Evolutionary conservation across 2,888 invertebrate species (phyloP), one percentile per base, ranked within the genome.

Genomic region (Parthenolecanium corni): DNA sequence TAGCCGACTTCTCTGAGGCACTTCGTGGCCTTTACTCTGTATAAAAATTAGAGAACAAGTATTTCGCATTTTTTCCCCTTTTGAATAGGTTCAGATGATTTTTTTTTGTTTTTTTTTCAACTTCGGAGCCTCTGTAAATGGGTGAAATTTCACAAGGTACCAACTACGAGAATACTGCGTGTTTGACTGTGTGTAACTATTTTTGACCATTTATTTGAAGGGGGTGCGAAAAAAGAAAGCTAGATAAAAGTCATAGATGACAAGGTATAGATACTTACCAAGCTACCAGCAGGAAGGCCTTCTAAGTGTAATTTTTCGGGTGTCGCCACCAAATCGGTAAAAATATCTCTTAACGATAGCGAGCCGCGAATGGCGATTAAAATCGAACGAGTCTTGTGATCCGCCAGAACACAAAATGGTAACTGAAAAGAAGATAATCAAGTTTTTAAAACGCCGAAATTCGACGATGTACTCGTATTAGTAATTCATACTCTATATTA

Each of bases 331-430:
- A 91, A 77, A 72, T 91, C 90, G 0, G 89, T 91, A 71, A 91
- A 83, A 57, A 90, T 81, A 74, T 93, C 93, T 68, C 89, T 78
- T 16, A 88, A 73, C 0, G 92, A 91, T 67, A 92, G 81, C 1
- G 91, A 89, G 2, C 93, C 93, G 63, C 93, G 78, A 62, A 93
- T 82, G 2, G 87, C 83, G 31, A 94, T 80, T 46, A 91, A 89
- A 64, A 93, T 84, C 68, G 83, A 82, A 67, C 82, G 80, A 0
- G 84, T 83, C 68, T 83, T 82, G 71, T 90, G 88, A 73, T 94
- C 91, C 4, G 84, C 82, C 66, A 88, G 82, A 66, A 92, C 87
- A 73, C 85, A 87, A 74, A 91, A 93, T 51, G 93, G 93, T 69
- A 89, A 78, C 86, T 89, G 75, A 24, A 72, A 72, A 67, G 12